These are phyloP conservation scores for Lepeophtheirus nordmannii DNA, from an alignment of 2,888 invertebrate genomes.

Conservation along the genomic window DNA sequence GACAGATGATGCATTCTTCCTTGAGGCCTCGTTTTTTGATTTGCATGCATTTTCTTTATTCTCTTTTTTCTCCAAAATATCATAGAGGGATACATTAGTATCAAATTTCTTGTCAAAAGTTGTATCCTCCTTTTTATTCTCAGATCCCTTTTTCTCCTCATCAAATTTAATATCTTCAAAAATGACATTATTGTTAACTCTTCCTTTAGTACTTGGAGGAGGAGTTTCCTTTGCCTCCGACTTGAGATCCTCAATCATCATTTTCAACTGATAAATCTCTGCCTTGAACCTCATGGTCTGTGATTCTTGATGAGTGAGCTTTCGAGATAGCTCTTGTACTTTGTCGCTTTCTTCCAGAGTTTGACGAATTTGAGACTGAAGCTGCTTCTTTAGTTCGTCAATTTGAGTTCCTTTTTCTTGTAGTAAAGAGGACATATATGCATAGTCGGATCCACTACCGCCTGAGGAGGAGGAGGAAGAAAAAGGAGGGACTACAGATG, in stretches of 20 bases:
- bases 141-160: background rate
- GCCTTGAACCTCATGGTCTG: background rate
- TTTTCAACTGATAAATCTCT: constrained; percentile 13
- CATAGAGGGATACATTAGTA: background rate
- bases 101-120: background rate
- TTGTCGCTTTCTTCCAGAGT: constrained; percentile 15
- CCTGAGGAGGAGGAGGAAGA: background rate
- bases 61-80: background rate
- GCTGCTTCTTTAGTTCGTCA: constrained; percentile 11
- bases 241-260: constrained; percentile 8
- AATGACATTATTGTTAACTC: background rate
- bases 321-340: constrained; percentile 7
- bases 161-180: constrained; percentile 1
- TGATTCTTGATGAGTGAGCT: constrained; percentile 1
- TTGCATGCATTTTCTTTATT: background rate
- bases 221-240: background rate
- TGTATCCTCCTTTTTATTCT: background rate
- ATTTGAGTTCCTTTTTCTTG: background rate
- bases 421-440: background rate
- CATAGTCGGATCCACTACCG: background rate
- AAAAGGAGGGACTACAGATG: background rate
- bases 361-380: background rate
- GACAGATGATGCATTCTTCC: background rate
- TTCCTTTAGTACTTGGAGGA: too few species aligned
- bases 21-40: background rate